phyloP scores from a whole-genome alignment of 23 tunicate species.

The Styela plicata region DNA sequence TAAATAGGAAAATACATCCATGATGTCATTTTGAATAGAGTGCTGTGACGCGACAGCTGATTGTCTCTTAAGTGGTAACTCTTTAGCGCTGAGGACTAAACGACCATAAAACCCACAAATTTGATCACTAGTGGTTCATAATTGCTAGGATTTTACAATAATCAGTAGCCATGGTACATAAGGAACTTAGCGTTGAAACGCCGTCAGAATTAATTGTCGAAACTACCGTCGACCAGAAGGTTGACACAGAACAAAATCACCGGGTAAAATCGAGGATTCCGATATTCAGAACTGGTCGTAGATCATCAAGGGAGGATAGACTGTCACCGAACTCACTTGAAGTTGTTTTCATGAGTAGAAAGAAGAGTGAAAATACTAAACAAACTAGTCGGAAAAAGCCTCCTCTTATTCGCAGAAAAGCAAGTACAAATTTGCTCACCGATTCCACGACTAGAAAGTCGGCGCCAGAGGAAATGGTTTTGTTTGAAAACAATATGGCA shows the following conservation, averaged over 20 bases:
- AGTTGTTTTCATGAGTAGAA: background rate
- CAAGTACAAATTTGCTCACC: background rate
- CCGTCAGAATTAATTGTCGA: background rate
- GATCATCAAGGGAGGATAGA: background rate
- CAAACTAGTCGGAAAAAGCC: background rate
- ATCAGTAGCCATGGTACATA: background rate
- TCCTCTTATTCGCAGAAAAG: background rate
- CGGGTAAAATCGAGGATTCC: background rate
- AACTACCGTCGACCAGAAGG: background rate
- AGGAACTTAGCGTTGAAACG: background rate
- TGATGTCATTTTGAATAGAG: background rate
- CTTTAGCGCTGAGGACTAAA: background rate
- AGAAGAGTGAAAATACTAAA: background rate
- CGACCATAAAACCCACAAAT: background rate
- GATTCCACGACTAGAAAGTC: background rate
- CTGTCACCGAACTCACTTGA: background rate
- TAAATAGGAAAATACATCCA: background rate
- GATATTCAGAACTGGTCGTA: background rate
- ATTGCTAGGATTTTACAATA: too few relatives aligned
- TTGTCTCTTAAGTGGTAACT: background rate
- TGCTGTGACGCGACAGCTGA: background rate
- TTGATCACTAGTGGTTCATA: background rate
- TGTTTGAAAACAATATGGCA: background rate
- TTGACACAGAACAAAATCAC: background rate
- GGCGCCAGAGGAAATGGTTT: background rate